Evolutionary conservation across 2,888 invertebrate species (phyloP), one percentile per base, ranked within the genome.

Genomic region (Callosobruchus maculatus): DNA sequence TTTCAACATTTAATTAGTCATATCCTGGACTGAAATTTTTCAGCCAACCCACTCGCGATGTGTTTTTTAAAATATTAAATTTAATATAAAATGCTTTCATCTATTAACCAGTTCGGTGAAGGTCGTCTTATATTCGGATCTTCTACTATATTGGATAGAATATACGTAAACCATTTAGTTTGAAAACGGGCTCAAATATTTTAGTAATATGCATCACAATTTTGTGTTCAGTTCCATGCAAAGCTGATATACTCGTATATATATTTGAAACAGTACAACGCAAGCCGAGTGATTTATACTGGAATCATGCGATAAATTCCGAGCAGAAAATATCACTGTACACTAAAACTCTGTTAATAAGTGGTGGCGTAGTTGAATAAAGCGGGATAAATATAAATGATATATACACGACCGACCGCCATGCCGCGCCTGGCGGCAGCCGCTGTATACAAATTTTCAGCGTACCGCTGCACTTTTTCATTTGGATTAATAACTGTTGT

Each of bases 401-500:
- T 21, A 68, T 22, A 68, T 21, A 68, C 22, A 22, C 68, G 68
- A 68, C 21, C 68, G 68, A 68, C 21, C 68, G 22, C 9, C 20
- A n/a, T n/a, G 20, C 49, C 7, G 49, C 49, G 49, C 13, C 49
- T 5, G 30, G 30, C n/a, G n/a, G n/a, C n/a, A n/a, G n/a, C 30
- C 13, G 49, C 49, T 49, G 49, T 49, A 49, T 49, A 49, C 49
- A 49, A 49, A 68, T 68, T 68, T 68, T 21, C 21, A 68, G 68
- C 68, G 21, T 21, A 68, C 68, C 68, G 68, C 22, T 68, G 68
- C 68, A 70, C 66, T 74, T 74, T 76, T 76, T 74, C 72, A 71
- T 75, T 75, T 74, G 68, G 30, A 71, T 71, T 73, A 21, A 73
- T 67, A 73, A 67, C 70, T 70, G 73, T 31, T 73, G 72, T 74